These are phyloP conservation scores for Mamestra configurata DNA, from an alignment of 1,140 invertebrate genomes.

Conservation along the genomic window DNA sequence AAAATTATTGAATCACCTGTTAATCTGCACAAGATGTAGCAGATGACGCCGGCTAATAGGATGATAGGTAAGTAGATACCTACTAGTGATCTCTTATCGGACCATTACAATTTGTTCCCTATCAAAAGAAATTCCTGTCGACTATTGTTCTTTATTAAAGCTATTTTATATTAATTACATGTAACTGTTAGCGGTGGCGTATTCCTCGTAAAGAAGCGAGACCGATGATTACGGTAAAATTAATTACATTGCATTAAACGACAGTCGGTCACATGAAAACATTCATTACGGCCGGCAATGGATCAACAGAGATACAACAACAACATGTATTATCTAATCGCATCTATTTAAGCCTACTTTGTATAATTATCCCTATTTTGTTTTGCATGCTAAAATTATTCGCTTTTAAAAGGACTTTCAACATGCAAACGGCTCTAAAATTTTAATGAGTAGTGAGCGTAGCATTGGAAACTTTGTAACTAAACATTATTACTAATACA, in stretches of 20 bases:
- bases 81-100: constrained; percentile 5
- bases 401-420: constrained; percentile 36
- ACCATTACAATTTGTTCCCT: constrained; percentile 12
- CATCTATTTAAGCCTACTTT: constrained; percentile 47
- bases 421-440: constrained; percentile 34
- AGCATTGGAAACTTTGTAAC: constrained; percentile 25
- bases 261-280: constrained; percentile 44
- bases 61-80: neutral
- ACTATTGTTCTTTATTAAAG: constrained; percentile 4
- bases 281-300: constrained; percentile 46
- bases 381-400: constrained; percentile 44
- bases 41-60: constrained; percentile 15
- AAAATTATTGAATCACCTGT: constrained; percentile 41
- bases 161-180: constrained; percentile 20
- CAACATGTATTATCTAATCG: constrained; percentile 47
- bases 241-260: constrained; percentile 42
- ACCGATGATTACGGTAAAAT: constrained; percentile 26
- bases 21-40: neutral
- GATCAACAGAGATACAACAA: constrained; percentile 48
- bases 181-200: constrained; percentile 5
- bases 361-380: constrained; percentile 44
- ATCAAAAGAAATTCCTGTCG: neutral
- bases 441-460: constrained; percentile 28
- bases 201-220: constrained; percentile 21
- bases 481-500: constrained; percentile 32